Base-by-base conservation (phyloP, 2,113 vertebrate genomes). In the Rhinolophus ferrumequinum region DNA sequence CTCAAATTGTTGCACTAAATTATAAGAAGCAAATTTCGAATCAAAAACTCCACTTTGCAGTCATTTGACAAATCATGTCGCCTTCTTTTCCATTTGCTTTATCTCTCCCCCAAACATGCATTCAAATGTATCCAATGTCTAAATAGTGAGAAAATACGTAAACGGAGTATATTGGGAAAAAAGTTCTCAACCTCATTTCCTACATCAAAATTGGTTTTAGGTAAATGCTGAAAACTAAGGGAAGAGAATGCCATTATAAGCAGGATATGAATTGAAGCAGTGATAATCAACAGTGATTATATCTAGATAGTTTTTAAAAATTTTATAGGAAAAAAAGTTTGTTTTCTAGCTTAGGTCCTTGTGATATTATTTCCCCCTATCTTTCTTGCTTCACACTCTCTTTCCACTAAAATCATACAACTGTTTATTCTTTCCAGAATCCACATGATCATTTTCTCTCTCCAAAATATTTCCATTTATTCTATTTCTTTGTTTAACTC, bases 161-260 rank as follows among this genome's bases (percentile, higher is more conserved):
- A 50, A 41, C 7, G 50, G 33, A 90, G 24, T 79, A 26, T 62
- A 79, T 44, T 33, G 28, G 19, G 58, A 28, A 70, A 67, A 52
- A 56, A 21, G 33, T 15, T 19, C 30, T 47, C 12, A 75, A 35
- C 8, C 67, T 85, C n/a, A 91, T 91, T 88, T 92, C n/a, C 73
- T 73, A 72, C 15, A 62, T 38, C 19, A 94, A 89, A 85, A 80
- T 75, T 97, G 50, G 19, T 80, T 60, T 89, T 73, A 80, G 64
- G 15, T 72, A 84, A 76, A 92, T 56, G 56, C 30, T 72, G 64
- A 79, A 87, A 95, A 79, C 41, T 83, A 8, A 75, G 47, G 11
- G 44, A 95, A 92, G 41, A 56, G n/a, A 94, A 75, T 94, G 30
- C 33, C 56, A 44, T 84, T 94, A 38, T 54, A 66, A 96, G 79